phyloP scores from a whole-genome alignment of 2,888 invertebrate species.

The Tachina lurida region DNA sequence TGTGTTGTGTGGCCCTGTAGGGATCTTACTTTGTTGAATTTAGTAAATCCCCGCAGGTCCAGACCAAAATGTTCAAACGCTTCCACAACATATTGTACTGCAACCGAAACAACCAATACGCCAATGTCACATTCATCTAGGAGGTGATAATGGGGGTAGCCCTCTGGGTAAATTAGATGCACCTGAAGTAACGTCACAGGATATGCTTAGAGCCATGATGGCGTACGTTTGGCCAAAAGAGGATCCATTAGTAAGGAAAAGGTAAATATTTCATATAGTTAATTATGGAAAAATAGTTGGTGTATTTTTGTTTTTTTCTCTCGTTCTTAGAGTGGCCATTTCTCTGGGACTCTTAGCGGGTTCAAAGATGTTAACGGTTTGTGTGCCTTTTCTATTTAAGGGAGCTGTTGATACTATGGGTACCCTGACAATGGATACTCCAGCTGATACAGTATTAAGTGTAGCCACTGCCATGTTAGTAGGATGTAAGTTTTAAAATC shows the following conservation, averaged over 20 bases:
- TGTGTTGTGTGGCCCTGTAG: conserved; percentile 82
- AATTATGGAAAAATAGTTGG: not conserved
- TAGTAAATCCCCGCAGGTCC: conserved; percentile 82
- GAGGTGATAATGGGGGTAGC: conserved; percentile 85
- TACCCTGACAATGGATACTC: conserved; percentile 88
- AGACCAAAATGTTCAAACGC: conserved; percentile 76
- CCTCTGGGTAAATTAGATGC: conserved; percentile 86
- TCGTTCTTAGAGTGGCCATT: conserved; percentile 88
- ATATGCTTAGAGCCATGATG: conserved; percentile 95
- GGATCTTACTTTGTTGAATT: conserved; percentile 81
- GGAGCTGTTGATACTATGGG: conserved; percentile 95
- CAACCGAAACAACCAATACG: conserved; percentile 82
- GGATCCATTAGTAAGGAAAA: conserved; percentile 80
- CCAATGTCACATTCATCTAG: conserved; percentile 95
- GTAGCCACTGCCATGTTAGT: conserved; percentile 91
- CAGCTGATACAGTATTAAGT: conserved; percentile 91
- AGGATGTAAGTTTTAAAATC: conserved; percentile 88
- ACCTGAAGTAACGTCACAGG: conserved; percentile 86
- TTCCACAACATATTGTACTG: conserved; percentile 84
- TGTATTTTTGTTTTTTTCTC: conserved; percentile 32
- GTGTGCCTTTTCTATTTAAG: conserved; percentile 98
- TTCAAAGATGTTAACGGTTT: conserved; percentile 94
- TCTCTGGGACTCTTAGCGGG: conserved; percentile 91
- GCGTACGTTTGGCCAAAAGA: conserved; percentile 98
- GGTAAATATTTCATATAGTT: conserved; percentile 72